Evolutionary conservation across 2,888 invertebrate species (phyloP).

Genomic region (Apamea epomidion): DNA sequence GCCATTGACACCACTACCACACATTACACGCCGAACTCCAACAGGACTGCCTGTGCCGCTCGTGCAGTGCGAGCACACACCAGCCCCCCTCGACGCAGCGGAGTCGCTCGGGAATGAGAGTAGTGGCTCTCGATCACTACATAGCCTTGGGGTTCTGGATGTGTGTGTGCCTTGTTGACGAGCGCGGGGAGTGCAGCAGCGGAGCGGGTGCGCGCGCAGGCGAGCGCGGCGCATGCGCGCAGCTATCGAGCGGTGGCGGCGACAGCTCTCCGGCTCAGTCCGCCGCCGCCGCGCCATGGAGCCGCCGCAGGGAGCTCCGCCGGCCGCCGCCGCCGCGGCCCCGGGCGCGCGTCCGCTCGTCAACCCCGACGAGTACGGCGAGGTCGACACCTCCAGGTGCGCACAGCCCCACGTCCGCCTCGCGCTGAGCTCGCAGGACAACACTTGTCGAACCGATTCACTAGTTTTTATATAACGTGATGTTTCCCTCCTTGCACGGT

Average conservation of each 20-base stretch:
- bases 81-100: not conserved
- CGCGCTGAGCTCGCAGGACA: not conserved
- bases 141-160: constrained; percentile 7
- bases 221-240: constrained; percentile 37
- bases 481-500: not conserved
- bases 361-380: constrained; percentile 95
- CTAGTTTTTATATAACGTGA: constrained; percentile 26
- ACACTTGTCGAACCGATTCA: not conserved
- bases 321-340: constrained; percentile 66
- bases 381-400: constrained; percentile 95
- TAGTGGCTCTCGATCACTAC: not conserved
- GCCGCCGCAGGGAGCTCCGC: constrained; percentile 70
- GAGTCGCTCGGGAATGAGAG: not conserved
- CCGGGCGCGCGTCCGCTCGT: constrained; percentile 92
- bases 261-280: constrained; percentile 57
- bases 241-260: constrained; percentile 57
- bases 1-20: constrained; percentile 23
- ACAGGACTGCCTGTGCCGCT: not conserved
- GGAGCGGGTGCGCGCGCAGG: constrained; percentile 17
- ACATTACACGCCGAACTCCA: not conserved
- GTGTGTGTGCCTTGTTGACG: constrained; percentile 22
- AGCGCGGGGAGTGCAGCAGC: constrained; percentile 19
- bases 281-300: constrained; percentile 77
- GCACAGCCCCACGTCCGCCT: constrained; percentile 54
- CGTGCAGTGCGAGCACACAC: not conserved